phyloP scores from a whole-genome alignment of 2,888 invertebrate genomes.

The Melipona beecheii region DNA sequence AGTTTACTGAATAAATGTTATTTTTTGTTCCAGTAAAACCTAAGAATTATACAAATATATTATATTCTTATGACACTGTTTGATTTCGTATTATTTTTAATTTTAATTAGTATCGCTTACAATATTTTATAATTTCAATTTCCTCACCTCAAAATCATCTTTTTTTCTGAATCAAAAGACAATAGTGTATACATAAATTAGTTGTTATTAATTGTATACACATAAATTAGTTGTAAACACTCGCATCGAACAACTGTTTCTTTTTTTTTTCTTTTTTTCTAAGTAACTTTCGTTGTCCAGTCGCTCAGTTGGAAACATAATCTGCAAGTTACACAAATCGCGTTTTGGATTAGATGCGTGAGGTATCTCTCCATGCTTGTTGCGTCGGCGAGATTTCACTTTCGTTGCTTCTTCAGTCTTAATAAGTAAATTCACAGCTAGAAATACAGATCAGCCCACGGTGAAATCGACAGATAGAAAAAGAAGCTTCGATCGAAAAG shows the following conservation, averaged over 20 bases:
- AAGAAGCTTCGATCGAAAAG: background rate
- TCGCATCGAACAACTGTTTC: background rate
- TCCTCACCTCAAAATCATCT: background rate
- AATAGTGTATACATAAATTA: background rate
- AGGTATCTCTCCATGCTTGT: constrained; percentile 45
- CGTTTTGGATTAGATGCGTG: constrained; percentile 21
- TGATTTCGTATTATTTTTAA: too few relatives aligned
- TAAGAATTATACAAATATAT: background rate
- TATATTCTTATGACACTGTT: background rate
- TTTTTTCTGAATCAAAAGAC: background rate
- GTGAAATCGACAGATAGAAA: constrained; percentile 48
- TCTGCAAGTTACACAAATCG: constrained; percentile 30
- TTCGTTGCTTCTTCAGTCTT: constrained; percentile 73
- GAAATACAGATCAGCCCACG: constrained; percentile 10
- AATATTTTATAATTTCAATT: background rate
- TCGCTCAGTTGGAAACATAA: background rate
- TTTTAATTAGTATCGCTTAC: too few relatives aligned
- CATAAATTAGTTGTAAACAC: background rate
- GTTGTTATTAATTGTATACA: background rate
- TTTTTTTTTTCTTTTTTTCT: background rate
- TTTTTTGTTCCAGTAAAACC: background rate
- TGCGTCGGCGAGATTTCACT: constrained; percentile 77
- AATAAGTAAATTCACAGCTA: background rate
- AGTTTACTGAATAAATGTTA: constrained; percentile 15
- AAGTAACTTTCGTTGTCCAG: constrained; percentile 27